Conservation (phyloP, 1,140 invertebrate species). For the Papilio polytes region DNA sequence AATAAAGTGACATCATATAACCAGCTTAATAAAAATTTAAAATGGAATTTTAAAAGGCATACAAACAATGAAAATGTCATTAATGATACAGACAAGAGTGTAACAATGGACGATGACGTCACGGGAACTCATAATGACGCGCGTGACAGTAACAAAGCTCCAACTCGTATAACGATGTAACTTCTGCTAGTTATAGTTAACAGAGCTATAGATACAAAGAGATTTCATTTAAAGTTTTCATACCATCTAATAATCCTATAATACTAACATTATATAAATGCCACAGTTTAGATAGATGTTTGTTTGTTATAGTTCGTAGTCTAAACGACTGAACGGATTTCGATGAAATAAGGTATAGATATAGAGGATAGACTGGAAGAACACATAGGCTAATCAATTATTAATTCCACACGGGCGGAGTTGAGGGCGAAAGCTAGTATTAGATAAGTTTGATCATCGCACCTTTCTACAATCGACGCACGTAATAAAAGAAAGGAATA, state of each 20-base stretch:
- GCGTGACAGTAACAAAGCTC: not conserved
- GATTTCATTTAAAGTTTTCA: not conserved
- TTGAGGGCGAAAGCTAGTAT: too few relatives aligned
- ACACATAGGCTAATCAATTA: too few relatives aligned
- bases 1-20: not conserved
- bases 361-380: too few relatives aligned
- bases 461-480: too few relatives aligned
- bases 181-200: conserved; percentile 11
- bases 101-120: conserved; percentile 13
- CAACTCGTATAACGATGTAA: conserved; percentile 22
- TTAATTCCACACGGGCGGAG: too few relatives aligned
- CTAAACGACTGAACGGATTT: too few relatives aligned
- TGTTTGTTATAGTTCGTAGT: too few relatives aligned
- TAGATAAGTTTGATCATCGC: too few relatives aligned
- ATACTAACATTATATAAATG: too few relatives aligned
- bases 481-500: too few relatives aligned
- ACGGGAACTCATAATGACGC: conserved; percentile 6
- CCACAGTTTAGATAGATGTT: too few relatives aligned
- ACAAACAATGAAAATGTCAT: not conserved
- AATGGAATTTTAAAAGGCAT: not conserved
- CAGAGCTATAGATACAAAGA: not conserved
- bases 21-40: not conserved
- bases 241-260: not conserved
- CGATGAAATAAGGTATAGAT: too few relatives aligned
- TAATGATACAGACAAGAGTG: not conserved